Conservation (phyloP, 37 sponge, comb jelly and placozoan species). For the Lycopodina hypogea region DNA sequence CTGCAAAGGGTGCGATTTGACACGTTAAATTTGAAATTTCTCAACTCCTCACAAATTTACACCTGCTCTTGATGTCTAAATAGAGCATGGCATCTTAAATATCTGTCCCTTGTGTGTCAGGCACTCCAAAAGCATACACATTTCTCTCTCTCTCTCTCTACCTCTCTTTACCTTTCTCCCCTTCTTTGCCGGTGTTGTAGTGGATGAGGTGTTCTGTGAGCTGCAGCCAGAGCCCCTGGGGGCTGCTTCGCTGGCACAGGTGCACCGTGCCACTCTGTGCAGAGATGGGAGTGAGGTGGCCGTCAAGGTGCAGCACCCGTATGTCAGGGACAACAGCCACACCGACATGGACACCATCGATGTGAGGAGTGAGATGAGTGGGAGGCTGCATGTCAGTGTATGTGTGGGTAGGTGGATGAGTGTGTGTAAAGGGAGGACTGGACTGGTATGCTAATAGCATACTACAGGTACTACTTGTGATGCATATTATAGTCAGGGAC, state of each 20-base stretch:
- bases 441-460: too few relatives aligned
- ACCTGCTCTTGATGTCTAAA: too few relatives aligned
- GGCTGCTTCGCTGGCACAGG: constrained; percentile 86
- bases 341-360: constrained; percentile 81
- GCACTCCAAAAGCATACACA: too few relatives aligned
- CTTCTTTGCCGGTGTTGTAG: constrained; percentile 7
- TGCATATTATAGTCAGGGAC: too few relatives aligned
- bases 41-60: too few relatives aligned
- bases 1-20: too few relatives aligned
- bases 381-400: neutral
- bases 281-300: constrained; percentile 72
- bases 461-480: neutral
- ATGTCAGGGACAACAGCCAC: constrained; percentile 74
- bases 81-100: too few relatives aligned
- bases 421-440: too few relatives aligned
- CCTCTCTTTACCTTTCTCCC: neutral
- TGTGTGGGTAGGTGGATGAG: too few relatives aligned
- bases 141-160: too few relatives aligned
- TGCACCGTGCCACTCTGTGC: constrained; percentile 70
- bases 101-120: too few relatives aligned
- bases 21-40: too few relatives aligned
- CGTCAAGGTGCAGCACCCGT: constrained; percentile 89
- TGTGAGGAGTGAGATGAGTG: constrained; percentile 27
- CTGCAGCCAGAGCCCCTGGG: constrained; percentile 74
- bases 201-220: constrained; percentile 68